Evolutionary conservation across 2,797 vertebrate genomes (phyloP).

Genomic region (Tragopan temminckii): DNA sequence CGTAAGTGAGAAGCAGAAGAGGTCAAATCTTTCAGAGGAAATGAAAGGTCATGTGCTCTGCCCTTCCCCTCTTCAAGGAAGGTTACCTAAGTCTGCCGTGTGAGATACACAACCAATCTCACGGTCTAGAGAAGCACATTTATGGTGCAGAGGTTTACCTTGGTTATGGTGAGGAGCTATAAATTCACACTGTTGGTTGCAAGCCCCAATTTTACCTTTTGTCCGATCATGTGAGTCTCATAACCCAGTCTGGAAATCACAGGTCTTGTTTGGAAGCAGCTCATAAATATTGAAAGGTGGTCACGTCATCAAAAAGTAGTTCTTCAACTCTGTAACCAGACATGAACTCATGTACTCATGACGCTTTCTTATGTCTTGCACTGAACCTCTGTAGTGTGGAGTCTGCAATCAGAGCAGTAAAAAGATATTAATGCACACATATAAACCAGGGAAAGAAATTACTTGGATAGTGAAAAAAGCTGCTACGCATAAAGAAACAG

Average conservation of each 20-base stretch:
- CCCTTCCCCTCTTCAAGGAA: not conserved
- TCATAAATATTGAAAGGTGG: not conserved
- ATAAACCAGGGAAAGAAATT: not conserved
- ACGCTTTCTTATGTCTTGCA: not conserved
- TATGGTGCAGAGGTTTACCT: not conserved
- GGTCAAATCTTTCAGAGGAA: not conserved
- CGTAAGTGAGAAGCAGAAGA: not conserved
- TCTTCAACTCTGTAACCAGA: not conserved
- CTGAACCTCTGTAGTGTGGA: not conserved
- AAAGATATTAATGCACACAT: not conserved
- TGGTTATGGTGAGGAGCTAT: not conserved
- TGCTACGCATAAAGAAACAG: not conserved
- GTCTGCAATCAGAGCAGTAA: not conserved
- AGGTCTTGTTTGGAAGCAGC: not conserved
- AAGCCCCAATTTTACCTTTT: not conserved
- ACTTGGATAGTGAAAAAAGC: not conserved
- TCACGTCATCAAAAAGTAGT: not conserved
- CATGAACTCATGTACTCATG: not conserved
- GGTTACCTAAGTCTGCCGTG: not conserved
- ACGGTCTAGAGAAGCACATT: not conserved
- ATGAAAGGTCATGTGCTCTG: not conserved
- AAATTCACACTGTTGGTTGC: not conserved
- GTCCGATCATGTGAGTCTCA: not conserved
- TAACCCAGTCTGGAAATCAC: not conserved
- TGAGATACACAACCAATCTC: not conserved